These are phyloP conservation scores for Campoplex nolae DNA, from an alignment of 2,888 invertebrate genomes.

Conservation along the genomic window DNA sequence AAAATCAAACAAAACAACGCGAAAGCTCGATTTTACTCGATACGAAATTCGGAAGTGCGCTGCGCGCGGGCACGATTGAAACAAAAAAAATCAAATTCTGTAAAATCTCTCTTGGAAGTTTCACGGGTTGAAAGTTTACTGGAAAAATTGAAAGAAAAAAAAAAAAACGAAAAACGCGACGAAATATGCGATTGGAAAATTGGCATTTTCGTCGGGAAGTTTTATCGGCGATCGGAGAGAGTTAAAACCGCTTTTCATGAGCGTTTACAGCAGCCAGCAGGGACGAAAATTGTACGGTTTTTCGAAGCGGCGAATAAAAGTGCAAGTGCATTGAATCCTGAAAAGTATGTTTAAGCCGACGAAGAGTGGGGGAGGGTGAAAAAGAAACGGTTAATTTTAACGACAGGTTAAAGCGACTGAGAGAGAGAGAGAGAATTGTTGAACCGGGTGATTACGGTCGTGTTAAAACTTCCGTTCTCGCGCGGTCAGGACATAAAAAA, in stretches of 20 bases:
- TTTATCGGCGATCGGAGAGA: too few relatives aligned
- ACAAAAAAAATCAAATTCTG: slow-evolving; percentile 16
- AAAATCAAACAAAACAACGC: background rate
- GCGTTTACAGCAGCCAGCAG: too few relatives aligned
- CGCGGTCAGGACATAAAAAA: background rate
- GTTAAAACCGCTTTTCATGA: too few relatives aligned
- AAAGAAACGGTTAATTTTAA: background rate
- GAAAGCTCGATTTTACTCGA: slow-evolving; percentile 25
- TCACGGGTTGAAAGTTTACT: background rate
- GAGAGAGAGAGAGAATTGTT: background rate
- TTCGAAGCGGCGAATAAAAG: too few relatives aligned
- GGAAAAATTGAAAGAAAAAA: too few relatives aligned
- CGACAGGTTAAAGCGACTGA: slow-evolving; percentile 11
- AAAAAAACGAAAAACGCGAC: too few relatives aligned
- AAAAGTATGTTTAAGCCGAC: too few relatives aligned
- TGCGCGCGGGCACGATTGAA: background rate
- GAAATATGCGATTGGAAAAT: too few relatives aligned
- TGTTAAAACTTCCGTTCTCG: slow-evolving; percentile 36
- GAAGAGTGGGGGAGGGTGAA: too few relatives aligned
- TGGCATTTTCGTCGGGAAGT: too few relatives aligned
- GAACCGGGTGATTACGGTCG: slow-evolving; percentile 16
- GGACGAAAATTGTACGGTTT: too few relatives aligned
- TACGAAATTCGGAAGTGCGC: background rate
- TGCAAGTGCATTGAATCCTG: too few relatives aligned
- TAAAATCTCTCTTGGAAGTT: background rate